Evolutionary conservation across 2,888 invertebrate species (phyloP).

Genomic region (Sinodicranocentrus sp.): DNA sequence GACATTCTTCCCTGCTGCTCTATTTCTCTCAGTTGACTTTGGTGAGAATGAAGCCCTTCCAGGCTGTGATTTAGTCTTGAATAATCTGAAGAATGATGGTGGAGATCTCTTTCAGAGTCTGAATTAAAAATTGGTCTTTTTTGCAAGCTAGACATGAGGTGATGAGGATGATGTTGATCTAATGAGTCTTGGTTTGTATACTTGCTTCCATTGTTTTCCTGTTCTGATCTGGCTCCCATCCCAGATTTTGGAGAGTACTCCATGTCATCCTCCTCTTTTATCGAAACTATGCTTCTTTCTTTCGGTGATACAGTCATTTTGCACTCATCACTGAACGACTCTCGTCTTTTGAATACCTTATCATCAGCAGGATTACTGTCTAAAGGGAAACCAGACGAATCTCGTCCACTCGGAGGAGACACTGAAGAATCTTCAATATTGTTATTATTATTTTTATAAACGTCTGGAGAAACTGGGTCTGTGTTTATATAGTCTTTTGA

Average conservation of each 20-base stretch:
- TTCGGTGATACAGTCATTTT: conserved; percentile 55
- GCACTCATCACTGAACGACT: conserved; percentile 55
- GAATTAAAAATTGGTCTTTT: conserved; percentile 53
- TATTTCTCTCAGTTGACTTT: background rate
- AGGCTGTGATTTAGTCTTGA: conserved; percentile 16
- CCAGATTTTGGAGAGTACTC: conserved; percentile 58
- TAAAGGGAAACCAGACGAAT: background rate
- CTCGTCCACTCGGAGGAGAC: conserved; percentile 36
- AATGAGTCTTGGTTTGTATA: conserved; percentile 13
- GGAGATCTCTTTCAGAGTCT: conserved; percentile 31
- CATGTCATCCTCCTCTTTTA: conserved; percentile 53
- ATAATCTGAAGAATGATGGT: conserved; percentile 36
- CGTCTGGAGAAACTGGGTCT: conserved; percentile 34
- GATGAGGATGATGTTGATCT: conserved; percentile 31
- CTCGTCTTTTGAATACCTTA: conserved; percentile 44
- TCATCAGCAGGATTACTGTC: conserved; percentile 13
- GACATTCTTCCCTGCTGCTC: background rate
- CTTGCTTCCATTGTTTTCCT: conserved; percentile 25
- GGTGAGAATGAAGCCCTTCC: background rate
- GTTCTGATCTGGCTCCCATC: background rate
- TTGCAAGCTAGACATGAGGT: conserved; percentile 38
- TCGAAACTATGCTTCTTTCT: conserved; percentile 27
- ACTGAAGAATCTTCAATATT: conserved; percentile 53
- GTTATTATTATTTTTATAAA: conserved; percentile 64
- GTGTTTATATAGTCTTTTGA: conserved; percentile 42